Conservation (phyloP, 2,113 vertebrate species). For the Poeciliopsis occidentalis region DNA sequence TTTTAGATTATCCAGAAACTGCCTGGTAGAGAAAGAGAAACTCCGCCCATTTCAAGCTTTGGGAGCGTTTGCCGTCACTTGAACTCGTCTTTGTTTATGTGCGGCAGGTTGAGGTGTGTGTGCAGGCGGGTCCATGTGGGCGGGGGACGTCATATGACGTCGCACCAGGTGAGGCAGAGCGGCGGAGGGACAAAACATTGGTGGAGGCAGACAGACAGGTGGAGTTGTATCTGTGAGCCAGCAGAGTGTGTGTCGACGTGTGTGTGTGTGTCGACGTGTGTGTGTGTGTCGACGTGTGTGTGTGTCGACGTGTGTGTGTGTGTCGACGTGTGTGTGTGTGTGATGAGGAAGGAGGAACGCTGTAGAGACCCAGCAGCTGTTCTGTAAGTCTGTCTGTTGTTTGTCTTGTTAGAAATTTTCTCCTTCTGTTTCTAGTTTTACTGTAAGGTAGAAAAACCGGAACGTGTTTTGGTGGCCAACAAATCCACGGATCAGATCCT, state of each 20-base stretch:
- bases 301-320: not conserved
- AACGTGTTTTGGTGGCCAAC: no score
- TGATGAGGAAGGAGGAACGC: conserved; percentile 38
- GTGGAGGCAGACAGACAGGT: conserved; percentile 15
- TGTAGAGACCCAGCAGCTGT: conserved; percentile 72
- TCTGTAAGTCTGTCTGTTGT: conserved; percentile 61
- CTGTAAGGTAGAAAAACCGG: no score
- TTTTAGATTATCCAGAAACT: not conserved
- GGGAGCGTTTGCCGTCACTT: conserved; percentile 15
- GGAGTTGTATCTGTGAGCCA: not conserved
- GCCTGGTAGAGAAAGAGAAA: not conserved
- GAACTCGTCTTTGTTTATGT: conserved; percentile 9
- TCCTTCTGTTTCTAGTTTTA: conserved; percentile 6
- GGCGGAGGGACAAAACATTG: conserved; percentile 30
- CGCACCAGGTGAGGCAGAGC: conserved; percentile 15
- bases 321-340: conserved; percentile 7
- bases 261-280: not conserved
- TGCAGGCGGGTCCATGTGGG: conserved; percentile 48
- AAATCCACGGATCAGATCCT: no score
- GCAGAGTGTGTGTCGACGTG: not conserved
- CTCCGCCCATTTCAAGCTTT: not conserved
- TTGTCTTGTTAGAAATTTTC: not conserved
- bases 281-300: not conserved
- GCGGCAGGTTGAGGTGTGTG: conserved; percentile 61
- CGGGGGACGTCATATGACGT: conserved; percentile 25